Conservation (phyloP, 2,888 invertebrate genomes). For the Rhagonycha lutea region DNA sequence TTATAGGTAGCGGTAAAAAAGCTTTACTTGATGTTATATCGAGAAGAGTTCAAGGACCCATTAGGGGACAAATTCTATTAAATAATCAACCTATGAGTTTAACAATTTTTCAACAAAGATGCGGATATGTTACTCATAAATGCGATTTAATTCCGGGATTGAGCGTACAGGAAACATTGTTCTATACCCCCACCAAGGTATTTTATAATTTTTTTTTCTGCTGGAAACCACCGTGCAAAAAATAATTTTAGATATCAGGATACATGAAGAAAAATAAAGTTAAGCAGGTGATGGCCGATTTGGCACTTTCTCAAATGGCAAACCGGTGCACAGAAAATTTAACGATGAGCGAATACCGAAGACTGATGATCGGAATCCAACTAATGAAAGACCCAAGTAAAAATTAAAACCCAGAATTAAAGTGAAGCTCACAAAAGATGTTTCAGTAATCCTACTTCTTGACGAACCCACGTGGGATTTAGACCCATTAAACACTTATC, state of each 20-base stretch:
- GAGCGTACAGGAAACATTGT: conserved; percentile 84
- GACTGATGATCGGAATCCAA: conserved; percentile 90
- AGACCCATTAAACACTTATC: conserved; percentile 92
- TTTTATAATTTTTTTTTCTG: neutral
- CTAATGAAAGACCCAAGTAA: conserved; percentile 91
- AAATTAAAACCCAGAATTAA: conserved; percentile 4
- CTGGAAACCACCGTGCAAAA: neutral
- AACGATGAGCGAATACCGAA: conserved; percentile 85
- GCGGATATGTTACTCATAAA: conserved; percentile 87
- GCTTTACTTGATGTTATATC: conserved; percentile 92
- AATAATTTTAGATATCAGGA: conserved; percentile 64
- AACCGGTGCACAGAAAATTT: conserved; percentile 82
- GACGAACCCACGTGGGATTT: conserved; percentile 95
- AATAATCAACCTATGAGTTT: conserved; percentile 85
- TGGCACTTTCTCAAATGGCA: conserved; percentile 90
- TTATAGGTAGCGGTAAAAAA: conserved; percentile 87
- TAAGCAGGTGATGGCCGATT: conserved; percentile 88
- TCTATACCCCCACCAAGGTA: conserved; percentile 80
- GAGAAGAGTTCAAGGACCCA: conserved; percentile 76
- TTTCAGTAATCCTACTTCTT: conserved; percentile 77
- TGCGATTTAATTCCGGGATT: conserved; percentile 84
- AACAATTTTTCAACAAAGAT: conserved; percentile 81
- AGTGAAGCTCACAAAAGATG: neutral
- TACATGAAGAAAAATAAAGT: conserved; percentile 84
- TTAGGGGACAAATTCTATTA: conserved; percentile 85